Conservation (phyloP, 2,888 invertebrate species). For the Trichopoda pennipes region DNA sequence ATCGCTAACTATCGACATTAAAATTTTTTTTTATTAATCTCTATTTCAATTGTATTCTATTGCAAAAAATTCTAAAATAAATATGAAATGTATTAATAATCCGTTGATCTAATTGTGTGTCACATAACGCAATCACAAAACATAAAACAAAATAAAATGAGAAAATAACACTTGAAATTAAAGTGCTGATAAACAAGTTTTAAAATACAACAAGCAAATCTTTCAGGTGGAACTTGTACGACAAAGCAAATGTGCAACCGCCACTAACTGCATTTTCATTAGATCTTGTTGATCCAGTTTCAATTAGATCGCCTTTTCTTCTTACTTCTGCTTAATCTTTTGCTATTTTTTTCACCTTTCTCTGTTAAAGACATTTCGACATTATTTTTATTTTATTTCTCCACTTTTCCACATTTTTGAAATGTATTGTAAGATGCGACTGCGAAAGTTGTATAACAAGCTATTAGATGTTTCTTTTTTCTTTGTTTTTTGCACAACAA, state of each 20-base stretch:
- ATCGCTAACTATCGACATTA: background rate
- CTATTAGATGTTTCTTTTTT: conserved; percentile 37
- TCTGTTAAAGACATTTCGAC: conserved; percentile 43
- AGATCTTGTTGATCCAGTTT: conserved; percentile 67
- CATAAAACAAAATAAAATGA: background rate
- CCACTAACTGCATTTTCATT: conserved; percentile 56
- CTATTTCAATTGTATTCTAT: background rate
- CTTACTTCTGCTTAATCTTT: conserved; percentile 12
- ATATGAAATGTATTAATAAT: conserved; percentile 21
- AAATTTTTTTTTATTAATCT: background rate
- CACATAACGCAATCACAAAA: conserved; percentile 64
- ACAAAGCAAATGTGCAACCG: conserved; percentile 43
- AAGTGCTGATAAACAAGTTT: conserved; percentile 60
- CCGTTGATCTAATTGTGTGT: conserved; percentile 58
- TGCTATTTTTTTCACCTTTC: conserved; percentile 37
- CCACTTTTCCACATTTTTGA: conserved; percentile 31
- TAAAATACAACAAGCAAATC: conserved; percentile 1
- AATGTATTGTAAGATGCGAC: conserved; percentile 45
- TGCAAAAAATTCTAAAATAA: background rate
- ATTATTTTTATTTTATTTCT: conserved; percentile 36
- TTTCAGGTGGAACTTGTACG: conserved; percentile 22
- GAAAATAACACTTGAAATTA: conserved; percentile 20
- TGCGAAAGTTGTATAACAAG: conserved; percentile 67
- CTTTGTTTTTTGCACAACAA: background rate
- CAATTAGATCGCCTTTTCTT: conserved; percentile 54